Conservation (phyloP, 1,140 invertebrate species). For the Subanguina moxae region DNA sequence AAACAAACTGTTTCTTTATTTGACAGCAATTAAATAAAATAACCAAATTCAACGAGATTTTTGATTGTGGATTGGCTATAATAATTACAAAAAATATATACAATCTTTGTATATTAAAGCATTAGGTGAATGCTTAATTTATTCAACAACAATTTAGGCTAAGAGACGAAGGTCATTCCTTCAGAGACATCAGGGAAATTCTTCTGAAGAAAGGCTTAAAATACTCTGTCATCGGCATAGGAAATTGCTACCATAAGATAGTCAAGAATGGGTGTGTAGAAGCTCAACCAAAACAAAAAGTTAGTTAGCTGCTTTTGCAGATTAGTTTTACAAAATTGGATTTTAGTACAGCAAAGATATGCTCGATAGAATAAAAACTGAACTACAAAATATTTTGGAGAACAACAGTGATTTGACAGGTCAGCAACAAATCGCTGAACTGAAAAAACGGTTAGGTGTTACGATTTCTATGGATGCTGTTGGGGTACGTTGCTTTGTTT, state of each 20-base stretch:
- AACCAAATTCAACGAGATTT: too few relatives aligned
- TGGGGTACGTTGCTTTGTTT: background rate
- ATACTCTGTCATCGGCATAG: background rate
- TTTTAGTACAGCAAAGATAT: constrained; percentile 4
- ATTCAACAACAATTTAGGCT: background rate
- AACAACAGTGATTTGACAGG: background rate
- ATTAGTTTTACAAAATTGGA: too few relatives aligned
- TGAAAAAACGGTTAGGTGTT: background rate
- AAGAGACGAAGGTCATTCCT: background rate
- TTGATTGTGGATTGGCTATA: too few relatives aligned
- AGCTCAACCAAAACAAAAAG: constrained; percentile 2
- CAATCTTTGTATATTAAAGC: too few relatives aligned
- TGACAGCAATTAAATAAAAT: too few relatives aligned
- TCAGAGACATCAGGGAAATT: background rate
- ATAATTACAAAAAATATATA: too few relatives aligned
- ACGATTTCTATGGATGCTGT: background rate
- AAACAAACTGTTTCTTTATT: too few relatives aligned
- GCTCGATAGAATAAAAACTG: background rate
- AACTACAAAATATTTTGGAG: background rate
- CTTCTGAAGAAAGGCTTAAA: background rate
- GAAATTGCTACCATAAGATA: constrained; percentile 1
- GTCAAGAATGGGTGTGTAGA: constrained; percentile 1
- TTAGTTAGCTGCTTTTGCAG: too few relatives aligned
- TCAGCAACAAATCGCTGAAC: background rate
- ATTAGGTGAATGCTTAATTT: too few relatives aligned